Evolutionary conservation across 2,797 vertebrate genomes (phyloP).

Genomic region (Sebastes matsubarae): DNA sequence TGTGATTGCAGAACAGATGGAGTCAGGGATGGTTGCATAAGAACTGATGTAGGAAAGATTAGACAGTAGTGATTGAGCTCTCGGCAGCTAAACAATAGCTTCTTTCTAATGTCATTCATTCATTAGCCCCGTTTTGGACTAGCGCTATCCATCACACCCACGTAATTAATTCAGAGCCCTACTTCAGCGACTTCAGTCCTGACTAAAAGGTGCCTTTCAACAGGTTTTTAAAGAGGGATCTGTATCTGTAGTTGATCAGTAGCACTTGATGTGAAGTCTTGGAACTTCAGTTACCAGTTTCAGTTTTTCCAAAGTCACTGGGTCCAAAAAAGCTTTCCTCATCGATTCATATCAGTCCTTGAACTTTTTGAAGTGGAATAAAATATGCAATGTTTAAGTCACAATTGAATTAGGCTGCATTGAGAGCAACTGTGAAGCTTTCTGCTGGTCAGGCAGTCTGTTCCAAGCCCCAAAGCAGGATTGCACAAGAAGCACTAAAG

Average conservation of each 20-base stretch:
- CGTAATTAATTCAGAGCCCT: too few relatives aligned
- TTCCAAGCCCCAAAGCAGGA: background rate
- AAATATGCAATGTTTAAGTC: slow-evolving; percentile 22
- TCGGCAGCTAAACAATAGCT: too few relatives aligned
- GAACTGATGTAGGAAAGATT: too few relatives aligned
- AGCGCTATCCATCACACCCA: too few relatives aligned
- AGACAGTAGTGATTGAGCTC: too few relatives aligned
- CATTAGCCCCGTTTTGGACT: too few relatives aligned
- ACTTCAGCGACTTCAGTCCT: too few relatives aligned
- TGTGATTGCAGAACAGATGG: too few relatives aligned
- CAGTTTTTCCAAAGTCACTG: slow-evolving; percentile 25
- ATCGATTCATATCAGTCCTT: slow-evolving; percentile 16
- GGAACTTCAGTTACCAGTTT: background rate
- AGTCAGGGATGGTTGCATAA: too few relatives aligned
- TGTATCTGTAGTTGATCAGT: background rate
- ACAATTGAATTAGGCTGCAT: background rate
- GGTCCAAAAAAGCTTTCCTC: slow-evolving; percentile 16
- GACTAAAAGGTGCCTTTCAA: background rate
- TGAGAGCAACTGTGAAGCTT: background rate
- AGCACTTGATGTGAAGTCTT: slow-evolving; percentile 5
- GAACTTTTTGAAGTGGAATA: slow-evolving; percentile 11
- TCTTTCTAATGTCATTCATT: too few relatives aligned
- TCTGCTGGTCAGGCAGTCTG: background rate
- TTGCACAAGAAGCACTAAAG: background rate
- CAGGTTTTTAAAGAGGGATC: background rate